Conservation (phyloP, 2,113 vertebrate species). For the Xiphorhynchus elegans region DNA sequence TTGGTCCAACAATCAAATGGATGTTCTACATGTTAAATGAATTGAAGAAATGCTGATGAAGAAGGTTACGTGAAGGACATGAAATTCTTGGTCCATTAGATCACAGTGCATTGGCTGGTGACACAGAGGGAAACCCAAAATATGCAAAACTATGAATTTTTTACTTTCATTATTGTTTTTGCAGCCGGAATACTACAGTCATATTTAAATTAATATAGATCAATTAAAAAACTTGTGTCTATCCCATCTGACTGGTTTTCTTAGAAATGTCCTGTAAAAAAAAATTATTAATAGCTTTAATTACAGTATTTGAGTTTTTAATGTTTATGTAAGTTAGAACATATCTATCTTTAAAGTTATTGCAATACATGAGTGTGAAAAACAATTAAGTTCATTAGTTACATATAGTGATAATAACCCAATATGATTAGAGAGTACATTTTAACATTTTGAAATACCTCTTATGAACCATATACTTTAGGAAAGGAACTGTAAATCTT, state of each 20-base stretch:
- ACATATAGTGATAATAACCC: background rate
- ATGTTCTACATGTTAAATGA: background rate
- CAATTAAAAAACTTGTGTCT: background rate
- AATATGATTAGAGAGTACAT: background rate
- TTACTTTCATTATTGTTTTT: background rate
- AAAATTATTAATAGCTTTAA: background rate
- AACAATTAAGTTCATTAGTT: background rate
- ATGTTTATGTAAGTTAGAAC: background rate
- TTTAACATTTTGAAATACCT: slow-evolving; percentile 4
- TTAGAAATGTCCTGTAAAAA: background rate
- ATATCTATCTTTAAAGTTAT: background rate
- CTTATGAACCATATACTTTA: background rate
- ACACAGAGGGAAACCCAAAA: background rate
- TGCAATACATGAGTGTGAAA: background rate
- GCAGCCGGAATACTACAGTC: background rate
- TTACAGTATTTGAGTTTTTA: background rate
- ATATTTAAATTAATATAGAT: background rate
- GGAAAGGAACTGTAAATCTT: slow-evolving; percentile 4
- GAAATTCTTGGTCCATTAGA: background rate
- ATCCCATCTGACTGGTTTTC: background rate
- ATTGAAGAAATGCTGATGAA: background rate
- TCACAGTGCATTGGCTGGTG: background rate
- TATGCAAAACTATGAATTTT: background rate
- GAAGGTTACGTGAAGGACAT: background rate
- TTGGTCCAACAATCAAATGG: background rate